These are phyloP conservation scores for Prosopocoilus inquinatus DNA, from an alignment of 2,888 invertebrate species.

Conservation along the genomic window DNA sequence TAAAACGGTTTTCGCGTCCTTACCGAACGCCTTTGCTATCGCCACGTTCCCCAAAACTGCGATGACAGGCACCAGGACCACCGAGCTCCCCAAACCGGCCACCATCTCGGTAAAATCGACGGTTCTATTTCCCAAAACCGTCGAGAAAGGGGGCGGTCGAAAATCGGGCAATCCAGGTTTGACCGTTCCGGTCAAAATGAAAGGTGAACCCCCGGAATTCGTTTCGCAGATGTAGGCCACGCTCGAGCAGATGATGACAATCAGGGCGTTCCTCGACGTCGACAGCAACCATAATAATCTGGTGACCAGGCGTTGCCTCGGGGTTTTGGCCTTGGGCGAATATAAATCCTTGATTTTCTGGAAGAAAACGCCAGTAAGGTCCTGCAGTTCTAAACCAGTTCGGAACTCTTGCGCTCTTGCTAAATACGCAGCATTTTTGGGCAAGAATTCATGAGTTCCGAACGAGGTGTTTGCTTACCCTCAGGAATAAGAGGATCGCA, in stretches of 20 bases:
- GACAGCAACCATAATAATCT: slow-evolving; percentile 74
- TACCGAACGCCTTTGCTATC: slow-evolving; percentile 92
- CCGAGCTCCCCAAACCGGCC: slow-evolving; percentile 78
- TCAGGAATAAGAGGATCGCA: slow-evolving; percentile 66
- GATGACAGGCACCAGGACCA: slow-evolving; percentile 83
- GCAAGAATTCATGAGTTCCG: too few relatives aligned
- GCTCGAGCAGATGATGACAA: slow-evolving; percentile 72
- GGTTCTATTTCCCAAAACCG: slow-evolving; percentile 58
- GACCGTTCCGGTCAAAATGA: slow-evolving; percentile 73
- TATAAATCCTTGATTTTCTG: slow-evolving; percentile 75
- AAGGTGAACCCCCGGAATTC: slow-evolving; percentile 57
- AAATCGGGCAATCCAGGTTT: slow-evolving; percentile 72
- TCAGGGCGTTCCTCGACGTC: slow-evolving; percentile 80
- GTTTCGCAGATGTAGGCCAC: slow-evolving; percentile 63
- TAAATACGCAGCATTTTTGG: too few relatives aligned
- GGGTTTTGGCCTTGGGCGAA: slow-evolving; percentile 38
- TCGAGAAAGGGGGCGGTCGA: slow-evolving; percentile 69
- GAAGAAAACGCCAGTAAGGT: slow-evolving; percentile 34
- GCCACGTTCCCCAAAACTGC: slow-evolving; percentile 92
- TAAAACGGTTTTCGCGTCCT: slow-evolving; percentile 40
- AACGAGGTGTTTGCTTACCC: slow-evolving; percentile 61
- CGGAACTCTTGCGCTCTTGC: too few relatives aligned
- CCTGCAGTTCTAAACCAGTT: too few relatives aligned
- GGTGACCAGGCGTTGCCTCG: slow-evolving; percentile 49
- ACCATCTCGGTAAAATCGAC: slow-evolving; percentile 68